Evolutionary conservation across 1,140 invertebrate species (phyloP).

Genomic region (Coenobita brevimanus): DNA sequence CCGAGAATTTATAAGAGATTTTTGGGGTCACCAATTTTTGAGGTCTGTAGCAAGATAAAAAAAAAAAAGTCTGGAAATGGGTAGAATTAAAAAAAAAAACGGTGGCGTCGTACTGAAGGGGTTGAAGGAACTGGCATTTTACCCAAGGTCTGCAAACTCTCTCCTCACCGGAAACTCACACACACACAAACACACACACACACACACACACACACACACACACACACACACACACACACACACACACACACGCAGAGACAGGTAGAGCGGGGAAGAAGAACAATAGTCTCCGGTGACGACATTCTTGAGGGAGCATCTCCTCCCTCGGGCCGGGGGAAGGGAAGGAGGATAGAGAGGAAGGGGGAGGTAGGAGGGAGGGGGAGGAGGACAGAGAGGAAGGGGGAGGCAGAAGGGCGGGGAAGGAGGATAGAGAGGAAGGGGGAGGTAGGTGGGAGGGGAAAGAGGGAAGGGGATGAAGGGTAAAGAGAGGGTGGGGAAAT

Average conservation of each 20-base stretch:
- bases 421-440: neutral
- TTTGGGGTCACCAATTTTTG: too few relatives aligned
- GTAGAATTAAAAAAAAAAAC: too few relatives aligned
- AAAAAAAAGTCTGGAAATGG: too few relatives aligned
- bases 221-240: slow-evolving; percentile 5
- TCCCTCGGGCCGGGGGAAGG: too few relatives aligned
- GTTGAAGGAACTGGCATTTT: neutral
- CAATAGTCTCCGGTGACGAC: too few relatives aligned
- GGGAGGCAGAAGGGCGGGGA: neutral
- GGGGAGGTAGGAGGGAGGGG: neutral
- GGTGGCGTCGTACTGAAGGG: neutral
- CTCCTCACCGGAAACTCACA: neutral
- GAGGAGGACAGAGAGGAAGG: neutral
- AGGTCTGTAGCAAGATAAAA: too few relatives aligned
- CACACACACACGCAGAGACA: too few relatives aligned
- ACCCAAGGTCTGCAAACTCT: neutral
- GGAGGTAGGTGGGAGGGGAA: neutral
- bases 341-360: neutral
- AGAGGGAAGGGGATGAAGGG: slow-evolving; percentile 11
- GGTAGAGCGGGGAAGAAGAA: too few relatives aligned
- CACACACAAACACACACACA: too few relatives aligned
- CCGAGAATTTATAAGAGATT: too few relatives aligned
- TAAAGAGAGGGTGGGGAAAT: too few relatives aligned
- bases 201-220: slow-evolving; percentile 1
- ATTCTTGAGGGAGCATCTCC: too few relatives aligned